Evolutionary conservation across 2,113 vertebrate genomes (phyloP), one percentile per base, ranked within the genome.

Genomic region (Panthera uncia): DNA sequence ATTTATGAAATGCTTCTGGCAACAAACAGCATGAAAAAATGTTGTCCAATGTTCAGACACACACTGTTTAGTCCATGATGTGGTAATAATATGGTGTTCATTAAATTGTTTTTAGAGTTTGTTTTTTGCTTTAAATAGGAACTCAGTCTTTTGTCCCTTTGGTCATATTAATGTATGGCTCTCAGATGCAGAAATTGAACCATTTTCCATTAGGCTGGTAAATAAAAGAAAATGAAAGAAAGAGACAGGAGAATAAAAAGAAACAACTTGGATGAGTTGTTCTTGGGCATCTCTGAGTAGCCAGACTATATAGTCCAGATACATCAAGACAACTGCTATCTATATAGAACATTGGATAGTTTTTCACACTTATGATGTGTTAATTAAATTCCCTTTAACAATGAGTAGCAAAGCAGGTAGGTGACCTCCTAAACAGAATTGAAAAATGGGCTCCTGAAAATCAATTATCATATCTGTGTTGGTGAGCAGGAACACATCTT

Each of bases 301-400:
- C 13, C 74, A 94, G 11, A 94, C 13, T 69, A 71, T 84, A n/a
- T 71, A 92, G 83, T 82, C 84, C 78, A 94, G 94, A 97, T 95
- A 50, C 92, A 79, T 96, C 76, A 69, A 71, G 87, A 98, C 99
- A 99, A 99, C 99, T 99, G 99, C 99, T 99, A 99, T 99, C 99
- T 98, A 97, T 98, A 99, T 99, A 99, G 97, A 98, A 98, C 97
- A 79, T 92, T 82, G 96, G 82, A 94, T 95, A 98, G 97, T 99
- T 99, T 99, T 99, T 99, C 99, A 99, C 99, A 99, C 99, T 99
- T 97, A 97, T 97, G 98, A 98, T 98, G 98, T 99, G 99, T 99
- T 99, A 99, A 99, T 99, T 99, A 99, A 99, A 99, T 99, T 99
- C 99, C 99, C 99, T 99, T 99, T 99, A 99, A 99, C 99, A 99